phyloP scores from a whole-genome alignment of 2,888 invertebrate genomes.

The Tromatobia lineatoria region DNA sequence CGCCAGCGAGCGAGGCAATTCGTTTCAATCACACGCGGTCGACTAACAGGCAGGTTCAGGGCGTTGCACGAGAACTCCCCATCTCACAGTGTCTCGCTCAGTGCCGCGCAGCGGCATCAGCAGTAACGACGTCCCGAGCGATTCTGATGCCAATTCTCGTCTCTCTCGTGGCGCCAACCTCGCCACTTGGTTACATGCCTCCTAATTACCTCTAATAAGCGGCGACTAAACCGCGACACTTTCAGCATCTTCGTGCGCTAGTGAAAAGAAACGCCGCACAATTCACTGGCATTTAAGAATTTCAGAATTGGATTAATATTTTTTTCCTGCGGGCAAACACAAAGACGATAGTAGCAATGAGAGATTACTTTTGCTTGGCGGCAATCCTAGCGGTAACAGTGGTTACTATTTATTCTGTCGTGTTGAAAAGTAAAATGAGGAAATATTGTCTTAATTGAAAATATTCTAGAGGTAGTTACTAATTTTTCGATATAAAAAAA shows the following conservation, averaged over 20 bases:
- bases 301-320: background rate
- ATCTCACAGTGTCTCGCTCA: slow-evolving; percentile 19
- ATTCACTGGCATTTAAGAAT: background rate
- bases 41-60: slow-evolving; percentile 55
- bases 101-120: slow-evolving; percentile 41
- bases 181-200: slow-evolving; percentile 72
- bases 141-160: slow-evolving; percentile 65
- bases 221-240: slow-evolving; percentile 31
- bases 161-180: slow-evolving; percentile 62
- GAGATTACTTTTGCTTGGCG: no score
- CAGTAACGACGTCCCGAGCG: slow-evolving; percentile 24
- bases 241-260: slow-evolving; percentile 35
- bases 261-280: background rate
- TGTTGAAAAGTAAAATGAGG: no score
- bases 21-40: slow-evolving; percentile 71
- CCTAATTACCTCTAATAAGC: slow-evolving; percentile 79
- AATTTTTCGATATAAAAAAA: no score
- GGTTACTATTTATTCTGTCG: no score
- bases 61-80: slow-evolving; percentile 43
- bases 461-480: no score
- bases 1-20: slow-evolving; percentile 65
- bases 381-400: no score
- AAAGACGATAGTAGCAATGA: no score
- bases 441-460: no score
- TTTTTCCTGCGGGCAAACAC: no score